Base-by-base conservation (phyloP, 2,113 vertebrate genomes). In the Triplophysa tibetana region DNA sequence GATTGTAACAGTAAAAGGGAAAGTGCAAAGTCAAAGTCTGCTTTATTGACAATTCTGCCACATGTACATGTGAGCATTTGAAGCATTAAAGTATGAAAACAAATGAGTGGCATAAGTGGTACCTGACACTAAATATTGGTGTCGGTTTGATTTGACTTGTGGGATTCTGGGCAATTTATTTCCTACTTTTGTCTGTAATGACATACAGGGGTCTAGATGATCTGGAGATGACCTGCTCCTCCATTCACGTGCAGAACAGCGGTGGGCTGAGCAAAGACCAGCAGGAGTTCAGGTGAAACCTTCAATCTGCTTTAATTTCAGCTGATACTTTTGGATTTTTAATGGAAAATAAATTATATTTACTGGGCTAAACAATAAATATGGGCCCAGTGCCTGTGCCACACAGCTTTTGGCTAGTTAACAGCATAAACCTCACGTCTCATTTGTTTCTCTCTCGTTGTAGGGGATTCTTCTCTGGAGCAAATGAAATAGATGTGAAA, bases 381-480 rank as follows among this genome's bases (percentile, higher is more conserved):
- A 56, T 56, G 17, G 14, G 24, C 24, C 1, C 24, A 24, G 24
- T 24, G 24, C 24, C 24, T 24, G 24, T 24, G 24, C 24, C 1
- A 24, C 24, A 24, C 24, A 24, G 24, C 24, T 24, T 24, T 24
- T 24, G 24, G 24, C 24, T 24, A 24, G 24, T 24, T 24, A 24
- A 24, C 24, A 1, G 24, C 24, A 24, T 24, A 24, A 24, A 24
- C 52, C 24, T 50, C 19, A 72, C 38, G 17, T 33, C 4, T 48
- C 23, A 17, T 60, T 12, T 63, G 33, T 63, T 7, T 83, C 48
- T 72, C 8, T 83, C 4, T 75, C 63, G 85, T 92, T 85, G 70
- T 85, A 98, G 98, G 92, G 96, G 90, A 92, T 89, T 95, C 83
- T 97, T 98, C 93, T 99, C n/a, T n/a, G n/a, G n/a, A n/a, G n/a